Evolutionary conservation across 2,797 vertebrate species (phyloP).

Genomic region (Sparus aurata): DNA sequence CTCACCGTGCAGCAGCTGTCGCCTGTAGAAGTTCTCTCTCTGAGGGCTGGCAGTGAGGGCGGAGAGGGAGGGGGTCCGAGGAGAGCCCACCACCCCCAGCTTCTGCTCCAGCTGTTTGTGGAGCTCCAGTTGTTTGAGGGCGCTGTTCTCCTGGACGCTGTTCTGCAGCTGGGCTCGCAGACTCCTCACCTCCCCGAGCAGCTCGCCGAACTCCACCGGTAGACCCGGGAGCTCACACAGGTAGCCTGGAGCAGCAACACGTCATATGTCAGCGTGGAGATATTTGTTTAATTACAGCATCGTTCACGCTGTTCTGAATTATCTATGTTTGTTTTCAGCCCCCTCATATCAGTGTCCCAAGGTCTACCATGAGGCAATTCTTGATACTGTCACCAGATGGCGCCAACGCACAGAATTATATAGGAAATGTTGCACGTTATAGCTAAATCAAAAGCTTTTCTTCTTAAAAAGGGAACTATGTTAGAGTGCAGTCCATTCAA

Average conservation of each 20-base stretch:
- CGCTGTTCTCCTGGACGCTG: conserved; percentile 88
- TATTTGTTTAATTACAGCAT: not conserved
- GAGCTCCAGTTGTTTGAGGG: conserved; percentile 87
- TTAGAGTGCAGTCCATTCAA: too few species aligned
- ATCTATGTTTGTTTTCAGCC: not conserved
- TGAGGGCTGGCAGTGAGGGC: conserved; percentile 82
- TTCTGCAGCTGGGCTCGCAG: conserved; percentile 88
- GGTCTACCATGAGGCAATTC: not conserved
- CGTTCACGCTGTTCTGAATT: not conserved
- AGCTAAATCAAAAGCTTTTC: too few species aligned
- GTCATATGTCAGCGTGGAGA: not conserved
- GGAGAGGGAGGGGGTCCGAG: conserved; percentile 74
- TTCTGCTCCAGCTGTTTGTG: conserved; percentile 90
- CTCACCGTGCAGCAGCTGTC: conserved; percentile 86
- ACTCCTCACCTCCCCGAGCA: conserved; percentile 88
- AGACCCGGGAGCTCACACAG: conserved; percentile 75
- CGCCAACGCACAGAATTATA: not conserved
- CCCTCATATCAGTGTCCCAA: not conserved
- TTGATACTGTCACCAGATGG: conserved; percentile 45
- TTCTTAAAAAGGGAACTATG: not conserved
- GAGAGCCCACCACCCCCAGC: conserved; percentile 71
- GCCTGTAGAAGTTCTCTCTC: conserved; percentile 82
- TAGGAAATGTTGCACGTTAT: not conserved
- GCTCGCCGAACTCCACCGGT: conserved; percentile 83
- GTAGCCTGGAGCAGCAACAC: conserved; percentile 76